Evolutionary conservation across 2,113 vertebrate genomes (phyloP), one percentile per base, ranked within the genome.

Genomic region (Callaeas wilsoni): DNA sequence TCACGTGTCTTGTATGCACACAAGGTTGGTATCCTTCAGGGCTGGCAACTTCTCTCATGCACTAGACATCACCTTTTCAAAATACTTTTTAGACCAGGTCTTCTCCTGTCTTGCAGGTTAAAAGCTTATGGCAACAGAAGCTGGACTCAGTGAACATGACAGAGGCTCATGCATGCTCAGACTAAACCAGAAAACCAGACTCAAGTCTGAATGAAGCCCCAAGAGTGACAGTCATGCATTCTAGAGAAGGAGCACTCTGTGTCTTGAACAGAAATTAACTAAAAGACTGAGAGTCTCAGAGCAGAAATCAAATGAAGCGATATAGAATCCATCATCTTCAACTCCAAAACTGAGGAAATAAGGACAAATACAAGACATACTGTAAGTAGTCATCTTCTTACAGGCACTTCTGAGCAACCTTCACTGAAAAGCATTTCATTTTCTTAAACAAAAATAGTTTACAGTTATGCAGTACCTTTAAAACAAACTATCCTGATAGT

Each of bases 1-100:
- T 65, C 64, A 42, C 3, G 0, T 12, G 27, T 4, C n/a, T 41
- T 81, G 46, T 29, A 44, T 1, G 26, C 25, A 62, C 32, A 33
- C 27, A n/a, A 67, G 53, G 49, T 9, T 32, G 39, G 32, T 19
- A 57, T 9, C 17, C 46, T 55, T 76, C 50, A 73, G 26, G 42
- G 26, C 5, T 77, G 37, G 10, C 16, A 25, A 11, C 19, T 76
- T 80, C 57, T 76, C 37, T 21, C 19, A 4, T 20, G 27, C 44
- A 57, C 3, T 2, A 1, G 13, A 49, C 9, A 75, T 25, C 10
- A 47, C 20, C 13, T 70, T 74, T 70, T 53, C 55, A 62, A 84
- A 55, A 62, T 15, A 26, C 12, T 44, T 22, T 18, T 41, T 27
- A 69, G 29, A 41, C 17, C 44, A 77, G 19, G 41, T 18, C 10